Evolutionary conservation across 1,140 invertebrate genomes (phyloP).

Genomic region (Drosophila truncata): DNA sequence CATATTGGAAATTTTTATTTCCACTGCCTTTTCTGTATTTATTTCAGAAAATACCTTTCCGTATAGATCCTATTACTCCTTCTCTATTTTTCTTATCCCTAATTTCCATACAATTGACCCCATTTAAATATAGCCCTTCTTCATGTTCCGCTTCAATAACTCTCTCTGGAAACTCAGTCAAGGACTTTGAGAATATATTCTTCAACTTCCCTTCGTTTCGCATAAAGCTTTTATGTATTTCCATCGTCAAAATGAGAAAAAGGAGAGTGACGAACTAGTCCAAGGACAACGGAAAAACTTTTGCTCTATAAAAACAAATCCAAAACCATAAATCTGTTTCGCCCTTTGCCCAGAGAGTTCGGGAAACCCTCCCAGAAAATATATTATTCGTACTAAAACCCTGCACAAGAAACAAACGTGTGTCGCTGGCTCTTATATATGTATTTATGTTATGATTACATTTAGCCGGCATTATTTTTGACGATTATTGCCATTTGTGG

Average conservation of each 20-base stretch:
- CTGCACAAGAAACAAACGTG: constrained; percentile 24
- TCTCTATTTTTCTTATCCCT: no score
- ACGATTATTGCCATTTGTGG: constrained; percentile 59
- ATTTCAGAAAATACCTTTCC: background rate
- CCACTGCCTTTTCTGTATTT: background rate
- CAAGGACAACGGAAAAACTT: constrained; percentile 68
- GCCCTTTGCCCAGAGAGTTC: constrained; percentile 21
- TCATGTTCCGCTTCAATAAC: constrained; percentile 46
- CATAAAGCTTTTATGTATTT: constrained; percentile 46
- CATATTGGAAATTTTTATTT: background rate
- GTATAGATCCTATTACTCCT: background rate
- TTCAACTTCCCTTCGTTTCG: constrained; percentile 17
- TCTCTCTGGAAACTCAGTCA: constrained; percentile 34
- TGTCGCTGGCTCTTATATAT: constrained; percentile 29
- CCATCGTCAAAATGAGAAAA: constrained; percentile 9
- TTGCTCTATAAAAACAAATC: constrained; percentile 66
- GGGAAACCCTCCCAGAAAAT: constrained; percentile 23
- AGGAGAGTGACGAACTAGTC: constrained; percentile 27
- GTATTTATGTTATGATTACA: constrained; percentile 52
- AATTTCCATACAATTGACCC: constrained; percentile 26
- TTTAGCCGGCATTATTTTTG: constrained; percentile 71
- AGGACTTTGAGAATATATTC: constrained; percentile 36
- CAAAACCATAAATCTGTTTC: constrained; percentile 62
- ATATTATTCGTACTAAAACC: constrained; percentile 4
- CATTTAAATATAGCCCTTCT: constrained; percentile 20